These are phyloP conservation scores for Onthophagus taurus DNA, from an alignment of 1,140 invertebrate species.

Conservation along the genomic window DNA sequence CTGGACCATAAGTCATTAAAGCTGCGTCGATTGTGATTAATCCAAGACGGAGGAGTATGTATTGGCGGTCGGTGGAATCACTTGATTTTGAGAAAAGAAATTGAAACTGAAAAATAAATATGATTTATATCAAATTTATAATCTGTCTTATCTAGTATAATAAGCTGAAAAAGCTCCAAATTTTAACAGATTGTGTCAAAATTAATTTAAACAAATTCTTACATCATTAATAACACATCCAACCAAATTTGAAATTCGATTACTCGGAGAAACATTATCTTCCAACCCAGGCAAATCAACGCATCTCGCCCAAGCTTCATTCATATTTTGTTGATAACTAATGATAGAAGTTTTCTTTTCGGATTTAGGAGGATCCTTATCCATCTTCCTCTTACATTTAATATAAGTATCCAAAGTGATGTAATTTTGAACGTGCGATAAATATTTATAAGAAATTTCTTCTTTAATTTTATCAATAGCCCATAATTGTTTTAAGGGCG, in stretches of 20 bases:
- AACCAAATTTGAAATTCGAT: slow-evolving; percentile 60
- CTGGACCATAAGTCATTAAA: slow-evolving; percentile 69
- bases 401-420: slow-evolving; percentile 3
- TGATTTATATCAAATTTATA: too few species aligned
- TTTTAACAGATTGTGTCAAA: not conserved
- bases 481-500: not conserved
- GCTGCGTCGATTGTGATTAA: slow-evolving; percentile 64
- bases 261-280: slow-evolving; percentile 71
- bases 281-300: slow-evolving; percentile 75
- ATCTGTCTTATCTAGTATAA: too few species aligned
- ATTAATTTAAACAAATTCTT: slow-evolving; percentile 16
- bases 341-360: not conserved
- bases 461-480: slow-evolving; percentile 13
- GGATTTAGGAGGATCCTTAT: not conserved
- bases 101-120: slow-evolving; percentile 25
- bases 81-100: slow-evolving; percentile 47
- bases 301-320: slow-evolving; percentile 60
- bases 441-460: slow-evolving; percentile 9
- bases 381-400: not conserved
- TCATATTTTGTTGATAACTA: slow-evolving; percentile 25
- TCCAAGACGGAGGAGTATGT: slow-evolving; percentile 63
- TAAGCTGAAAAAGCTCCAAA: not conserved
- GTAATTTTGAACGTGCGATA: slow-evolving; percentile 12
- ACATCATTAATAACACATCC: slow-evolving; percentile 65
- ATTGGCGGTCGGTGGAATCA: slow-evolving; percentile 59